phyloP scores from a whole-genome alignment of 2,113 vertebrate genomes.

The Phainopepla nitens region DNA sequence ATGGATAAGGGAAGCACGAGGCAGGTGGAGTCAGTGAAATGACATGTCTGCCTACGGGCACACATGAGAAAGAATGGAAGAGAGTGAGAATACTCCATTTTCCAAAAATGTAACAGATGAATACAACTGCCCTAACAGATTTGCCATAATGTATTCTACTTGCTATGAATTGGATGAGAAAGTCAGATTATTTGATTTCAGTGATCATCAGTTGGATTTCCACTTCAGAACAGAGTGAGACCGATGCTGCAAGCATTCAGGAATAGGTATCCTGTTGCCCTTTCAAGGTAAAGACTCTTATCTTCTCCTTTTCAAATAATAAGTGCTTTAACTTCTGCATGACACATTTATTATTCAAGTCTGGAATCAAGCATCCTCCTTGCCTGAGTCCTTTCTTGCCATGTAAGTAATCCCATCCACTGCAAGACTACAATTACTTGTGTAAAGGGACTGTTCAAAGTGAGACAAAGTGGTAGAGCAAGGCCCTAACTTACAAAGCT shows the following conservation, averaged over 20 bases:
- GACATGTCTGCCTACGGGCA: background rate
- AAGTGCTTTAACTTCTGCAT: background rate
- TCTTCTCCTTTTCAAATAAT: background rate
- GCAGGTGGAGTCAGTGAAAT: slow-evolving; percentile 5
- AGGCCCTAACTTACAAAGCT: background rate
- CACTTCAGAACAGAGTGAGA: background rate
- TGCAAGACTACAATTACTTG: background rate
- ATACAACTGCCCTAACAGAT: background rate
- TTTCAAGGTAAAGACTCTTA: background rate
- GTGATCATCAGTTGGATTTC: background rate
- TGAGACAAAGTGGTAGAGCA: background rate
- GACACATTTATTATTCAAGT: background rate
- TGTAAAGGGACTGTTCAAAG: background rate
- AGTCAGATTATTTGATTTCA: background rate
- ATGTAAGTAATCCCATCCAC: background rate
- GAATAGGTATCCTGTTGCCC: rapidly evolving
- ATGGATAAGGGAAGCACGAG: background rate
- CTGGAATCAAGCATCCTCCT: background rate
- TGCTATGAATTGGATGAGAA: background rate
- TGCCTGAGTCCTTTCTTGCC: background rate
- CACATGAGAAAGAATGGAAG: background rate
- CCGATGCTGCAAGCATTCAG: background rate
- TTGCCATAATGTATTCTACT: background rate
- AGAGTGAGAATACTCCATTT: background rate
- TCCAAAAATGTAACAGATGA: slow-evolving; percentile 7